Evolutionary conservation across 2,888 invertebrate species (phyloP).

Genomic region (Neocrepidodera transversa): DNA sequence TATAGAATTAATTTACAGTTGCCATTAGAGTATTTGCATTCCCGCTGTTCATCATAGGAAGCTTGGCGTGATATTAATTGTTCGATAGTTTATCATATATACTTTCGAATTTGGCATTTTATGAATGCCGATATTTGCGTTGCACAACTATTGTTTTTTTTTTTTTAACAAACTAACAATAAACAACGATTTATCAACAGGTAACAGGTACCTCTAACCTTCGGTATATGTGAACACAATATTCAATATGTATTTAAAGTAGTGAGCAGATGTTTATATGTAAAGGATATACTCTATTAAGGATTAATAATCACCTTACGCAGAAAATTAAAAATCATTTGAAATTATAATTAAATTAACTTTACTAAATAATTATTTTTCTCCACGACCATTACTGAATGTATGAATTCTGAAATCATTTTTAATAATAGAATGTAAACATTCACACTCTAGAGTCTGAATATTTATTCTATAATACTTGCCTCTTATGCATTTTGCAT

Average conservation of each 20-base stretch:
- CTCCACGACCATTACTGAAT: too few species aligned
- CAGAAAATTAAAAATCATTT: too few species aligned
- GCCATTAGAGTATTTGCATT: slow-evolving; percentile 32
- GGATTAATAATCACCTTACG: too few species aligned
- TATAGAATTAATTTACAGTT: slow-evolving; percentile 30
- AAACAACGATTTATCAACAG: slow-evolving; percentile 30
- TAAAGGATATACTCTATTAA: neutral
- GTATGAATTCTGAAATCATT: too few species aligned
- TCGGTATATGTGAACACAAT: neutral
- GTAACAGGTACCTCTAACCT: slow-evolving; percentile 25
- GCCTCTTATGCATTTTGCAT: too few species aligned
- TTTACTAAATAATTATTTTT: too few species aligned
- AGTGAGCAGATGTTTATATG: slow-evolving; percentile 2
- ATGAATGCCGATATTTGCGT: slow-evolving; percentile 30
- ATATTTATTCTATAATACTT: too few species aligned
- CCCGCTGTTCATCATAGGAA: slow-evolving; percentile 36
- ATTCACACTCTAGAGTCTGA: too few species aligned
- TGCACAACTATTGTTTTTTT: slow-evolving; percentile 29
- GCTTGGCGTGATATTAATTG: slow-evolving; percentile 39
- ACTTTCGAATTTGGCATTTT: slow-evolving; percentile 34
- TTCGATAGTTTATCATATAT: slow-evolving; percentile 33
- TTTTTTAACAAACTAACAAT: slow-evolving; percentile 31
- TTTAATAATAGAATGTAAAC: too few species aligned
- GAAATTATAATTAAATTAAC: too few species aligned
- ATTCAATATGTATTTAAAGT: neutral